Evolutionary conservation across 1,140 invertebrate species (phyloP).

Genomic region (Anagrus nilaparvatae): DNA sequence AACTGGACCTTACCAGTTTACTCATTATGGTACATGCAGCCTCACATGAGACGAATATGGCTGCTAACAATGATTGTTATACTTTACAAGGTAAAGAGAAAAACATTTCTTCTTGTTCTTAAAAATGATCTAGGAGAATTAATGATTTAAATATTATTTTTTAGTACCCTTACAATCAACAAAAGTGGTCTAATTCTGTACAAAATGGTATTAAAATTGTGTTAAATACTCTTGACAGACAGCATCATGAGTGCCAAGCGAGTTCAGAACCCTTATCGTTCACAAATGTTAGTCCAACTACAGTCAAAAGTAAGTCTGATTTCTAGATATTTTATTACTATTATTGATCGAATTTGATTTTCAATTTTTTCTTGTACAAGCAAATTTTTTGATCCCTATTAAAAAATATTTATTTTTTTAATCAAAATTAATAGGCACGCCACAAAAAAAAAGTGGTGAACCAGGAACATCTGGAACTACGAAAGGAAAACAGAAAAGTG

Average conservation of each 20-base stretch:
- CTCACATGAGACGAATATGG: conserved; percentile 81
- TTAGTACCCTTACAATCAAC: conserved; percentile 83
- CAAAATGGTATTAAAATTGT: conserved; percentile 79
- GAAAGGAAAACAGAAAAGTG: no score
- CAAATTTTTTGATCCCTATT: conserved; percentile 53
- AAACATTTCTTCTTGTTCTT: background rate
- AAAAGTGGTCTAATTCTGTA: conserved; percentile 68
- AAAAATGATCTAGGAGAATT: background rate
- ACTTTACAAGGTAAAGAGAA: conserved; percentile 76
- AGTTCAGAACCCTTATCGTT: conserved; percentile 72
- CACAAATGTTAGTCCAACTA: conserved; percentile 53
- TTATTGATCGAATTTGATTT: conserved; percentile 3
- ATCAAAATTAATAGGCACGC: conserved; percentile 43
- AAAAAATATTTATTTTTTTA: conserved; percentile 59
- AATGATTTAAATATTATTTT: conserved; percentile 22
- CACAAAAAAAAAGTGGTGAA: no score
- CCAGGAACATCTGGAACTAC: no score
- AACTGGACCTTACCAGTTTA: conserved; percentile 56
- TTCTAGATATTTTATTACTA: background rate
- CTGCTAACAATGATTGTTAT: conserved; percentile 87
- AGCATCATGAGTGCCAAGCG: conserved; percentile 77
- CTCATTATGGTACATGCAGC: conserved; percentile 80
- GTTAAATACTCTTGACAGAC: conserved; percentile 85
- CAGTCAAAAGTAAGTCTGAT: conserved; percentile 55
- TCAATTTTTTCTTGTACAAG: conserved; percentile 2